These are phyloP conservation scores for Prochilodus magdalenae DNA, from an alignment of 2,113 vertebrate genomes.

Conservation along the genomic window DNA sequence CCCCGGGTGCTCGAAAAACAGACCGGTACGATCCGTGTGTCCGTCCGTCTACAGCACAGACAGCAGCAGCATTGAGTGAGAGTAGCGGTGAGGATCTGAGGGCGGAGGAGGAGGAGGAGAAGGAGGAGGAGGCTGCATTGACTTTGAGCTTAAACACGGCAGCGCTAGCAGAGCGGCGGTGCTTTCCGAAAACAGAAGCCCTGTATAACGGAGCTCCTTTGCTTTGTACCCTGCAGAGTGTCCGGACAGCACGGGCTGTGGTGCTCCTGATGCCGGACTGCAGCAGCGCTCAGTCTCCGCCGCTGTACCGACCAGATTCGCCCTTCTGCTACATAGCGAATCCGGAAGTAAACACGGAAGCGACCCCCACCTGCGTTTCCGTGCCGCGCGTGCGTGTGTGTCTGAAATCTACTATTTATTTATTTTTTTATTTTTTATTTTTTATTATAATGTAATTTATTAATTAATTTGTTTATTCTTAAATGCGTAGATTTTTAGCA, in stretches of 20 bases:
- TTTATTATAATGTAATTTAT: too few species aligned
- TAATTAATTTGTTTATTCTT: too few species aligned
- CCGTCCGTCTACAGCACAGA: slow-evolving; percentile 52
- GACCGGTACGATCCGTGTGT: slow-evolving; percentile 58
- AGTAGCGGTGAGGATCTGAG: slow-evolving; percentile 40
- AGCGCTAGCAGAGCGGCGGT: slow-evolving; percentile 42
- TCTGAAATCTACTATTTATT: too few species aligned
- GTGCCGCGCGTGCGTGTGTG: slow-evolving; percentile 27
- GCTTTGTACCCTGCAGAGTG: neutral
- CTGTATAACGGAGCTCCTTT: neutral
- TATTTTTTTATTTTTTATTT: neutral
- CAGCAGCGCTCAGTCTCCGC: slow-evolving; percentile 64
- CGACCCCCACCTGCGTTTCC: slow-evolving; percentile 60
- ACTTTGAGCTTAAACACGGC: slow-evolving; percentile 42
- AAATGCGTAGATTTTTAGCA: too few species aligned
- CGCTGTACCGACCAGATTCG: slow-evolving; percentile 59
- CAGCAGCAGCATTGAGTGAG: slow-evolving; percentile 44
- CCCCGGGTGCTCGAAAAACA: slow-evolving; percentile 56
- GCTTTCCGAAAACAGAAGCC: neutral
- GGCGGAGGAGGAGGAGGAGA: slow-evolving; percentile 27
- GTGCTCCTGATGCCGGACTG: slow-evolving; percentile 52
- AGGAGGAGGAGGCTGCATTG: slow-evolving; percentile 42
- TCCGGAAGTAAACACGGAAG: slow-evolving; percentile 88
- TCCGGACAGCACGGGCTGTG: neutral
- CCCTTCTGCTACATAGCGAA: slow-evolving; percentile 72